phyloP scores from a whole-genome alignment of 2,113 vertebrate species.

The Coregonus clupeaformis region DNA sequence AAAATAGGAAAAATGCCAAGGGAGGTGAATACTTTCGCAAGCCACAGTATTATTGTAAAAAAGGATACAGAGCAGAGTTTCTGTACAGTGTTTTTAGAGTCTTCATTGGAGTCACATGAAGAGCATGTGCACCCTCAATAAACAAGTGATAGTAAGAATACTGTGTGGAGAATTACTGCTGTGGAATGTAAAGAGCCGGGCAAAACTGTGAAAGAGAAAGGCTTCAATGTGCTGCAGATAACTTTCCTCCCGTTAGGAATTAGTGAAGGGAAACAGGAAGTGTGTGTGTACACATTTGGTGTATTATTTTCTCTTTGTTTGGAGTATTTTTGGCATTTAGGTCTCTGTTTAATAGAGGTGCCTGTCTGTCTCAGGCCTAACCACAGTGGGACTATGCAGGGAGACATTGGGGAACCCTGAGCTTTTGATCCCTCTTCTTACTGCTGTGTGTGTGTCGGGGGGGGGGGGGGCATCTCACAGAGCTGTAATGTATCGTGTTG shows the following conservation, averaged over 20 bases:
- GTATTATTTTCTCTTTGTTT: slow-evolving; percentile 26
- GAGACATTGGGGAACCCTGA: slow-evolving; percentile 67
- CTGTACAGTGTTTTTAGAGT: slow-evolving; percentile 11
- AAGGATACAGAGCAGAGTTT: slow-evolving; percentile 3
- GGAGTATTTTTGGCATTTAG: slow-evolving; percentile 58
- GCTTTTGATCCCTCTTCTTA: slow-evolving; percentile 58
- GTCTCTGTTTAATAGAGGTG: slow-evolving; percentile 68
- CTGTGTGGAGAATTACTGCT: slow-evolving; percentile 43
- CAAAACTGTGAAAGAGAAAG: slow-evolving; percentile 23
- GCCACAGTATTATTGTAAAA: slow-evolving; percentile 65
- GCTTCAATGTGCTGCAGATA: slow-evolving; percentile 35
- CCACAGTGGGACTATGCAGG: slow-evolving; percentile 63
- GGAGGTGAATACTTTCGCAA: too few species aligned
- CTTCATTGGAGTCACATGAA: slow-evolving; percentile 72
- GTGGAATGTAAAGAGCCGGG: slow-evolving; percentile 51
- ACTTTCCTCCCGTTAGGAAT: slow-evolving; percentile 35
- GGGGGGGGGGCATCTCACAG: slow-evolving; percentile 42
- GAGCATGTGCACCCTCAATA: slow-evolving; percentile 60
- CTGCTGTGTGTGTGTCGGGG: slow-evolving; percentile 11
- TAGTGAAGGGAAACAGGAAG: slow-evolving; percentile 28
- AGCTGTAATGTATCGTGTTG: slow-evolving; percentile 53
- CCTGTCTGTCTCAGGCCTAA: slow-evolving; percentile 70
- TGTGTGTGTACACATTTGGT: slow-evolving; percentile 1
- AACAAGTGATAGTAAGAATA: slow-evolving; percentile 58
- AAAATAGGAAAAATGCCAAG: too few species aligned